Percentiles rank a stretch among this genome's conserved stretches.
Conservation (phyloP, 2,113 vertebrate species). For the Trogon melanurus region DNA sequence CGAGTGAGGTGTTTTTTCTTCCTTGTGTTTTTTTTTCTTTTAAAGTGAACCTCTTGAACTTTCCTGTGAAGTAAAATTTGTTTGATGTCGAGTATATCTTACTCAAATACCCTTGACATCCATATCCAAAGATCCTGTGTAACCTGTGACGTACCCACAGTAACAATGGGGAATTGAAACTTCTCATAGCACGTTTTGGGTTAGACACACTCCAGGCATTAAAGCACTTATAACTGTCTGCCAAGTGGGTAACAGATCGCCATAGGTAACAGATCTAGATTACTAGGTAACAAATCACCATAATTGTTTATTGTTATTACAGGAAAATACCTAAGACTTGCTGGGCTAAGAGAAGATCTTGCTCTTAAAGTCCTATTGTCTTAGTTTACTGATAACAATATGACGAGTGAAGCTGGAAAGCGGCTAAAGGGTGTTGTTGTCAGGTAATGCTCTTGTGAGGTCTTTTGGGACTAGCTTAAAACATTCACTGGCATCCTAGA, state of each 20-base stretch:
- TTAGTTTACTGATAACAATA: neutral
- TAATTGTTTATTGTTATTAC: neutral
- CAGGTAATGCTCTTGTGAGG: neutral
- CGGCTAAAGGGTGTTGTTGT: neutral
- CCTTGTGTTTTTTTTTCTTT: neutral
- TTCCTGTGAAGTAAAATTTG: neutral
- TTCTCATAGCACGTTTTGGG: neutral
- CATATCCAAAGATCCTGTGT: neutral
- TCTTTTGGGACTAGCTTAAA: neutral
- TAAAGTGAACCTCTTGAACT: neutral
- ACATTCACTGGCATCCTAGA: neutral
- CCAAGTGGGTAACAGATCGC: neutral
- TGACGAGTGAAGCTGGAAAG: neutral
- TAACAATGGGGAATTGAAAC: neutral
- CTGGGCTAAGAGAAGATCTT: neutral
- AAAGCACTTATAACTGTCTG: neutral
- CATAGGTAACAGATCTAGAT: neutral
- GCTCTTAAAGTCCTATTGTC: neutral
- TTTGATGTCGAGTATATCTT: neutral
- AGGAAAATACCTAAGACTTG: neutral
- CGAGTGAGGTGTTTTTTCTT: neutral
- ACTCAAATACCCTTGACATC: neutral
- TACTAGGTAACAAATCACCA: neutral
- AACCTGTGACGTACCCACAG: neutral
- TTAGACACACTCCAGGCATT: neutral